phyloP scores from a whole-genome alignment of 2,113 vertebrate genomes.

The Eulemur macaco region DNA sequence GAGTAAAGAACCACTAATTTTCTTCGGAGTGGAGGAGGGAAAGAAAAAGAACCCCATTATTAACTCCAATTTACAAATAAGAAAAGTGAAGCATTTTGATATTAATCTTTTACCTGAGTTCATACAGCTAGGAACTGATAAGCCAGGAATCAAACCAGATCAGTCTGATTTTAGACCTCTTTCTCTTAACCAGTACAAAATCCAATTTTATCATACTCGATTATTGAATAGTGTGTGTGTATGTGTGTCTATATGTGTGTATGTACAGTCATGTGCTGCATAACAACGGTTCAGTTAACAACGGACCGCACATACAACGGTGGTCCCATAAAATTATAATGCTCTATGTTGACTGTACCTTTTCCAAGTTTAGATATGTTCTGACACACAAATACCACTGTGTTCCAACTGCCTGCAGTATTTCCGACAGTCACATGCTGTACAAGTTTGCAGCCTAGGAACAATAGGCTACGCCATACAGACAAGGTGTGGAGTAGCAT shows the following conservation, averaged over 20 bases:
- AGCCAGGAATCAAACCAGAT: neutral
- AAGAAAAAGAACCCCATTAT: neutral
- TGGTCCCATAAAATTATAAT: neutral
- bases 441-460: neutral
- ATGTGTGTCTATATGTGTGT: neutral
- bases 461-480: neutral
- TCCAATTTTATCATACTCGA: neutral
- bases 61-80: neutral
- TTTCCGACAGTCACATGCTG: neutral
- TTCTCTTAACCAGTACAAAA: neutral
- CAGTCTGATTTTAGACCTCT: neutral
- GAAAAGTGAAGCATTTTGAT: neutral
- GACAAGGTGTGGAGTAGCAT: neutral
- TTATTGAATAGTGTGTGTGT: neutral
- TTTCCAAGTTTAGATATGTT: neutral
- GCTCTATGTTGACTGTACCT: neutral
- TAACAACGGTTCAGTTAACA: neutral
- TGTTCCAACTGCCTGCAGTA: neutral
- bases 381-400: neutral
- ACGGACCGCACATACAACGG: neutral
- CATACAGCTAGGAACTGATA: neutral
- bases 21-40: no score
- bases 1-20: neutral
- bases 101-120: constrained; percentile 6
- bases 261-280: neutral